Base-by-base conservation (phyloP, 2,797 vertebrate genomes). In the Phyllotis vaccarum region DNA sequence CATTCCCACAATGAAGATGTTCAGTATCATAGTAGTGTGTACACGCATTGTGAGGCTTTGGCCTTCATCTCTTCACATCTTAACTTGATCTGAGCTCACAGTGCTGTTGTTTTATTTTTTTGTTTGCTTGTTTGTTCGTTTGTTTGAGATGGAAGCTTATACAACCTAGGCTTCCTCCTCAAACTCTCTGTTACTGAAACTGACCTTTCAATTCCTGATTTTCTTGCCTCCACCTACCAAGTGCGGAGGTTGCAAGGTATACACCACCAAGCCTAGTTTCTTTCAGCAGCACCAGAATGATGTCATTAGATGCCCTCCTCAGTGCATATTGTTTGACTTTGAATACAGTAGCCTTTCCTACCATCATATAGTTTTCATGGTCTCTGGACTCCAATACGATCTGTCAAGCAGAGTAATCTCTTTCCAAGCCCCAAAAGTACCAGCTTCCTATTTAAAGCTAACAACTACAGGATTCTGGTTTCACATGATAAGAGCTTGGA, bases 361-460 rank as follows among this genome's bases (percentile, higher is more conserved):
- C 5, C 1, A 12, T 89, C n/a, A 83, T 3, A 22, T 40, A 82
- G 68, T n/a, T 95, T 79, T 46, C 56, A 14, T 2, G 24, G 80
- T 54, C 19, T 12, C 34, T 66, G 6, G 64, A 24, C 49, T 83
- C 58, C 21, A 86, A 49, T 68, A 54, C 82, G 4, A 14, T 87
- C 60, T 85, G 21, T 40, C 90, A 74, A 85, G 21, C 58, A 92
- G 74, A 89, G 21, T 85, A 78, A 85, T 83, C 40, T 56, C n/a
- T 56, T 90, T 58, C 31, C 43, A 72, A 5, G 3, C n/a, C 17
- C 68, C 9, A 94, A 94, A 62, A 31, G 54, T 5, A 31, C 10
- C 14, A 66, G 40, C 68, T 95, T n/a, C 46, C 79, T 58, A 12
- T 86, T 87, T 95, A 90, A 96, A 87, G 40, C 34, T 92, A 70